Base-by-base conservation (phyloP, 2,113 vertebrate genomes). In the Macrotus californicus region DNA sequence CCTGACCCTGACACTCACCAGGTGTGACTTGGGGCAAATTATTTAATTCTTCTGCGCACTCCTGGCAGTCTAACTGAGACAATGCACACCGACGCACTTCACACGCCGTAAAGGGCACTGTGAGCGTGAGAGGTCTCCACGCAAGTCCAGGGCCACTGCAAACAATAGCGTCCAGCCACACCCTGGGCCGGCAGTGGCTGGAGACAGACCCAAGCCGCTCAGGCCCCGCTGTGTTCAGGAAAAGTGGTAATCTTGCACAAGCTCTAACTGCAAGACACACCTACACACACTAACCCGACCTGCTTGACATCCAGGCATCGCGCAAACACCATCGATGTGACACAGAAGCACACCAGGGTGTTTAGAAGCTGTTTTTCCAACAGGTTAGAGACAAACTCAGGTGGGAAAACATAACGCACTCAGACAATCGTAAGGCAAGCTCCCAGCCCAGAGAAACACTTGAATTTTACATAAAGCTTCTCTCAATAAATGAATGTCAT, bases 381-480 rank as follows among this genome's bases (percentile, higher is more conserved):
- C 94, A 94, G 0, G 52, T 22, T 4, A 14, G 80, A 84, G 72
- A 72, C 19, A 54, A 83, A 39, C 83, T 88, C 84, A 48, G 41
- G 15, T 34, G 52, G 50, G 52, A 43, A 69, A 56, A 19, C 15
- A 46, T 48, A 48, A 81, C 15, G 73, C 22, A 0, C 43, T 0
- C 29, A 34, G 3, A 21, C 82, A 24, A 59, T 86, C 50, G 93
- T 15, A 1, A 59, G 14, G 5, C 29, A 36, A 61, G 18, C 43
- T n/a, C 26, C 21, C 84, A n/a, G 96, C 61, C 73, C 85, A 93
- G 22, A 95, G 72, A 95, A 86, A 5, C 1, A 26, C 54, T 59
- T 31, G 79, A 54, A 85, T 97, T 97, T 96, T 66, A 98, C 96
- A 95, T 64, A 75, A 94, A 88, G 41, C 36, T 46, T 50, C 64